Evolutionary conservation across 1,140 invertebrate genomes (phyloP), one percentile per base, ranked within the genome.

Genomic region (Penaeus indicus): DNA sequence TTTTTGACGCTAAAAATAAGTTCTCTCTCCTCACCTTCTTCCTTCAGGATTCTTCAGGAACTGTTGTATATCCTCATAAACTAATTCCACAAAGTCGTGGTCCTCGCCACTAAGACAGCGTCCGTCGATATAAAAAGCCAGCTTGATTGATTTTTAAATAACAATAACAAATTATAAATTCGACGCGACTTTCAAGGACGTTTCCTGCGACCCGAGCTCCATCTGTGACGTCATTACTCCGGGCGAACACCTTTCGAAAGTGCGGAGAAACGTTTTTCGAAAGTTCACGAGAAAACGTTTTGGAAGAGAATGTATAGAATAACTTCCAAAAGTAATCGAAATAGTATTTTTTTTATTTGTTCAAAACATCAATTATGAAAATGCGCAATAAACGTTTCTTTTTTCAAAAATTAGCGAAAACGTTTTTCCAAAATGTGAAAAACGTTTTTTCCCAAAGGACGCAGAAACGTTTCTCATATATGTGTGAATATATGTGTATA

Each of bases 61-160:
- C 84, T 62, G 54, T 60, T 63, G 16, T 47, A 86, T 78, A 77
- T 86, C 84, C n/a, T 86, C 61, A 47, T 86, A 79, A 60, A 86
- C 84, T 79, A 86, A 79, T 27, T 79, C 84, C 84, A 86, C 84
- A 79, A 86, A 86, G 54, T 86, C 75, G 54, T 79, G 61, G 63
- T 86, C 84, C n/a, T 86, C 84, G 25, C 60, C 32, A 54, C 82
- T 84, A 22, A 84, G 72, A 72, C 67, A 84, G 0, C 82, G 62
- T 25, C 84, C 75, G 25, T 63, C 61, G 54, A 86, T 77, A 42
- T n/a, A 86, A 78, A 62, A 86, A 60, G 75, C 84, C 72, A 79
- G 84, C 72, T 78, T 86, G 75, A 27, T 64, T 32, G 21, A 42
- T 64, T 63, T 38, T 32, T 1, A 42, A 86, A 60, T 79, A 86